phyloP scores from a whole-genome alignment of 2,888 invertebrate genomes.

The Laothoe populi region DNA sequence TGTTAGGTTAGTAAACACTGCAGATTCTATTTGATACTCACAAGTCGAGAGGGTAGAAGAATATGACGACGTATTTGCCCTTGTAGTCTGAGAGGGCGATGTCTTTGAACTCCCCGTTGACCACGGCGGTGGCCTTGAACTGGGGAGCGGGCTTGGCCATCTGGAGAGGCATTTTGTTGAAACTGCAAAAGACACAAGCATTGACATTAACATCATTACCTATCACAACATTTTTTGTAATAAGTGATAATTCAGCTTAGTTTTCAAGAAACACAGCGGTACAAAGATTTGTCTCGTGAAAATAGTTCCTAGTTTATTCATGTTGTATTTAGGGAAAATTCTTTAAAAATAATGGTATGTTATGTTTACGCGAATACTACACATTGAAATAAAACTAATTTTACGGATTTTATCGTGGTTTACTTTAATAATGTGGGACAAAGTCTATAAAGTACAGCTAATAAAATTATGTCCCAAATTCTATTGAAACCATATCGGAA shows the following conservation, averaged over 20 bases:
- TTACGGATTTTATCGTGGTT: no score
- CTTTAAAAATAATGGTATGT: no score
- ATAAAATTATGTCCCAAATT: not conserved
- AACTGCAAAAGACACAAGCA: conserved; percentile 57
- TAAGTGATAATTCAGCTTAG: not conserved
- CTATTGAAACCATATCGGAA: not conserved
- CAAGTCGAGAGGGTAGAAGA: conserved; percentile 97
- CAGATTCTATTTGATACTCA: conserved; percentile 73
- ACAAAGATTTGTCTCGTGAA: not conserved
- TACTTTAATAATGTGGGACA: no score
- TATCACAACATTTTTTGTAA: not conserved
- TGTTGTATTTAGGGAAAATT: no score
- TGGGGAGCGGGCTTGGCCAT: conserved; percentile 91
- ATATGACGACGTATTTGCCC: conserved; percentile 95
- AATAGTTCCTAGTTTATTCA: no score
- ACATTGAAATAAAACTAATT: no score
- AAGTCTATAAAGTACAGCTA: no score
- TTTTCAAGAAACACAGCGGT: not conserved
- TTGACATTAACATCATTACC: conserved; percentile 20
- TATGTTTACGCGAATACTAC: no score
- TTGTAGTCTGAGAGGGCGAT: conserved; percentile 90
- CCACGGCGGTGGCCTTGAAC: conserved; percentile 92
- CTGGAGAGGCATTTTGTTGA: conserved; percentile 84
- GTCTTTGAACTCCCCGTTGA: conserved; percentile 93
- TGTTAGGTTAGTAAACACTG: not conserved